Evolutionary conservation across 2,113 vertebrate species (phyloP).

Genomic region (Cromileptes altivelis): DNA sequence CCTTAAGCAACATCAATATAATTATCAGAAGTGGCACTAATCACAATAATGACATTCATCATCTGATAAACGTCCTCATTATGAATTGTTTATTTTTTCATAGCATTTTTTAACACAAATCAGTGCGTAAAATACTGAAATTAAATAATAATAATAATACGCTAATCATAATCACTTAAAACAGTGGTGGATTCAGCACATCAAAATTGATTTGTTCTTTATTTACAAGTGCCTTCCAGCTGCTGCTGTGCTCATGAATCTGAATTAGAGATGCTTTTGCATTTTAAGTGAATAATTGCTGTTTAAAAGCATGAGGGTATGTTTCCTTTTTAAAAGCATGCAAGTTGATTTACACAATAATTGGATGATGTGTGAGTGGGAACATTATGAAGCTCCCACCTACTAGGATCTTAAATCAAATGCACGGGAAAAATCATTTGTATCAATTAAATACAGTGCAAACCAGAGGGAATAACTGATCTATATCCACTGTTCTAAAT

Average conservation of each 20-base stretch:
- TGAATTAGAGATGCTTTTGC: background rate
- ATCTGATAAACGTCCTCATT: background rate
- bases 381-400: background rate
- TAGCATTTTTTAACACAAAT: background rate
- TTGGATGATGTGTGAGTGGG: background rate
- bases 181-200: background rate
- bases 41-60: slow-evolving; percentile 7
- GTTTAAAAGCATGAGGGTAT: background rate
- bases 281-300: background rate
- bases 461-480: background rate
- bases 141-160: background rate
- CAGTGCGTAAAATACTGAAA: background rate
- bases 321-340: background rate
- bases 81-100: background rate
- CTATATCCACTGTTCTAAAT: background rate
- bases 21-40: background rate
- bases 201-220: background rate
- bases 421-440: background rate
- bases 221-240: background rate
- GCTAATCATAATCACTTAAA: slow-evolving; percentile 10
- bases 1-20: background rate
- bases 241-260: background rate
- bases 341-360: background rate
- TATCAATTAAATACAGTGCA: background rate
- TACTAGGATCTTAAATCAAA: too few relatives aligned